phyloP scores from a whole-genome alignment of 1,140 invertebrate genomes.

The Heliothis subflexa region DNA sequence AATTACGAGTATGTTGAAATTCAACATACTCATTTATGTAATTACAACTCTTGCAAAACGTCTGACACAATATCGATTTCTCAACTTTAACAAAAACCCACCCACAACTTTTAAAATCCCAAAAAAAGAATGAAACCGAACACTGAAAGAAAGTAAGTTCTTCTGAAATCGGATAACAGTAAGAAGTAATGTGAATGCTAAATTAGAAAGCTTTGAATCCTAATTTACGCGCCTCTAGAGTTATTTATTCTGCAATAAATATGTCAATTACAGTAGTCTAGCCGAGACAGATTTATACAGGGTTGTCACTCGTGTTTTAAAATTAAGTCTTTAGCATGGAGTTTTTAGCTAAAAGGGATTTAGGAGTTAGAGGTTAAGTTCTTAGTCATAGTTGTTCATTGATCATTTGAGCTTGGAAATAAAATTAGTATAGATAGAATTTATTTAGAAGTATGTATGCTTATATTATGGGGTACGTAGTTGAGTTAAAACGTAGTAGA shows the following conservation, averaged over 20 bases:
- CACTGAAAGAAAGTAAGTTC: constrained; percentile 12
- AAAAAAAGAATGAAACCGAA: constrained; percentile 35
- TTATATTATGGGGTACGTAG: too few relatives aligned
- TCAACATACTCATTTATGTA: too few relatives aligned
- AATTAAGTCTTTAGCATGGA: constrained; percentile 24
- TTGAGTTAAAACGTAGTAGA: too few relatives aligned
- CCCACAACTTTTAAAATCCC: background rate
- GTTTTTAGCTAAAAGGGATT: constrained; percentile 28
- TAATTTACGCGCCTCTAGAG: constrained; percentile 63
- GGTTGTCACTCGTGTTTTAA: constrained; percentile 41
- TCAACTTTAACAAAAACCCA: background rate
- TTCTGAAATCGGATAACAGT: constrained; percentile 46
- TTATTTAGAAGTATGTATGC: background rate
- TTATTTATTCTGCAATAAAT: constrained; percentile 67
- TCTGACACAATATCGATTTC: too few relatives aligned
- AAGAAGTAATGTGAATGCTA: constrained; percentile 51
- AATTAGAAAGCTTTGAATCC: constrained; percentile 59
- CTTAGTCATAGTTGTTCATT: constrained; percentile 3
- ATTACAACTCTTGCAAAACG: too few relatives aligned
- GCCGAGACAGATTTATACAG: constrained; percentile 59
- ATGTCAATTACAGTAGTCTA: constrained; percentile 64
- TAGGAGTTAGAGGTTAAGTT: constrained; percentile 3
- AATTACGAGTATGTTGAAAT: too few relatives aligned
- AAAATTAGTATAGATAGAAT: background rate
- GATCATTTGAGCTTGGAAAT: background rate